These are phyloP conservation scores for Syrista parreyssii DNA, from an alignment of 2,888 invertebrate genomes.

Conservation along the genomic window DNA sequence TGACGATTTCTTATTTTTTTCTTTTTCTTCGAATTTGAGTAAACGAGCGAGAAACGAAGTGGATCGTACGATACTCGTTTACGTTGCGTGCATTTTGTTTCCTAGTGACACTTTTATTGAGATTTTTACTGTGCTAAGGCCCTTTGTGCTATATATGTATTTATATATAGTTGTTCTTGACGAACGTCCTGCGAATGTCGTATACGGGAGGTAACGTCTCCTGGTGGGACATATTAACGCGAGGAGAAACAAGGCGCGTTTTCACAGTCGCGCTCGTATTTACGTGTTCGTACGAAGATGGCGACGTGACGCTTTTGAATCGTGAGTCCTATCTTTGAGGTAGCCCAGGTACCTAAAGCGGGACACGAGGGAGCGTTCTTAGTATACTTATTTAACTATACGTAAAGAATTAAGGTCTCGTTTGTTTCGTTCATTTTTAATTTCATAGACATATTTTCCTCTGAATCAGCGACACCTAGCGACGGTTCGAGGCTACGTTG, in stretches of 20 bases:
- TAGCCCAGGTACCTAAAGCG: slow-evolving; percentile 41
- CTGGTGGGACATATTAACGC: background rate
- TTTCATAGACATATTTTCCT: background rate
- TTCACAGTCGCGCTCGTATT: slow-evolving; percentile 3
- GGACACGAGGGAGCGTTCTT: slow-evolving; percentile 40
- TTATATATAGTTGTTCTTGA: background rate
- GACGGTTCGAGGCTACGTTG: background rate
- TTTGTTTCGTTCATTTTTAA: background rate
- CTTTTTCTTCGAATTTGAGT: background rate
- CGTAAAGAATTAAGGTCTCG: slow-evolving; percentile 41
- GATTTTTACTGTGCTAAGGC: background rate
- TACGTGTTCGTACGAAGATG: slow-evolving; percentile 47
- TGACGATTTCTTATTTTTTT: too few species aligned
- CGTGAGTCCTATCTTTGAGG: slow-evolving; percentile 35
- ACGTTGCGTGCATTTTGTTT: background rate
- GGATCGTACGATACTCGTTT: background rate
- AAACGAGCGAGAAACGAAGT: background rate
- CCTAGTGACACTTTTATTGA: background rate
- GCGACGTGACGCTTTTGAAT: slow-evolving; percentile 35
- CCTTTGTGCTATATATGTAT: too few species aligned
- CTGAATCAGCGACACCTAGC: background rate
- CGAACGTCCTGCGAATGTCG: background rate
- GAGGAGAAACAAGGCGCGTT: background rate
- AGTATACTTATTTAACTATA: slow-evolving; percentile 37
- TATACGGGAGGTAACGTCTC: background rate